Base-by-base conservation (phyloP, 30 jellyfish, hydroid and myxozoan species). In the Chironex yamaguchii region DNA sequence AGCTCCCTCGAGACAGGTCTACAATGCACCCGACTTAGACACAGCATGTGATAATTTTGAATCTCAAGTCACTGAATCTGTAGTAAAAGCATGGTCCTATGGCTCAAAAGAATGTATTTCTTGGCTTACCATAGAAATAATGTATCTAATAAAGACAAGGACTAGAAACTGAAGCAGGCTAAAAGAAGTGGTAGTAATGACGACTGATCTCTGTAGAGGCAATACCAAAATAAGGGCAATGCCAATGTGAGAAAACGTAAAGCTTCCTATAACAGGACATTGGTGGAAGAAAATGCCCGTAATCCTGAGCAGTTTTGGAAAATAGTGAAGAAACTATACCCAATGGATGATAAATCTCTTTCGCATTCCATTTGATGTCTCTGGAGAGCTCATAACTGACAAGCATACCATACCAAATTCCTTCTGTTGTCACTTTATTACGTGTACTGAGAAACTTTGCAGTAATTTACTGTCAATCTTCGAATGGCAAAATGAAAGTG, bases 341-440 rank as follows among this genome's bases (percentile, higher is more conserved):
- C 84, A 66, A 81, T 76, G 74, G 90, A 73, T 12, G 65, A 78
- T 62, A 78, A 78, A 78, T 58, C 81, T 53, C 81, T 62, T 0
- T 81, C 76, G 24, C 74, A 63, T 81, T 83, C 71, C 84, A 48
- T 81, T 81, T 66, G 84, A 63, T 62, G 34, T 64, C 75, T 62
- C 84, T 81, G 91, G 91, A 36, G 91, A 81, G 74, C 91, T 63
- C 74, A 81, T 66, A 34, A 63, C 91, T 81, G 91, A 81, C 91
- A 34, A 64, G 34, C 22, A 49, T 81, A 49, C 64, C 91, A 81
- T 81, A 28, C 84, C 84, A 81, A 81, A 81, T 81, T 81, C 83
- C 91, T 81, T 81, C 84, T 64, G 91, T 63, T 62, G 91, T 49
- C 91, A 82, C 25, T 82, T 82, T 82, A 68, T 86, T 49, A 49